Conservation (phyloP, 2,888 invertebrate species). For the Ennomos fuscantarius region DNA sequence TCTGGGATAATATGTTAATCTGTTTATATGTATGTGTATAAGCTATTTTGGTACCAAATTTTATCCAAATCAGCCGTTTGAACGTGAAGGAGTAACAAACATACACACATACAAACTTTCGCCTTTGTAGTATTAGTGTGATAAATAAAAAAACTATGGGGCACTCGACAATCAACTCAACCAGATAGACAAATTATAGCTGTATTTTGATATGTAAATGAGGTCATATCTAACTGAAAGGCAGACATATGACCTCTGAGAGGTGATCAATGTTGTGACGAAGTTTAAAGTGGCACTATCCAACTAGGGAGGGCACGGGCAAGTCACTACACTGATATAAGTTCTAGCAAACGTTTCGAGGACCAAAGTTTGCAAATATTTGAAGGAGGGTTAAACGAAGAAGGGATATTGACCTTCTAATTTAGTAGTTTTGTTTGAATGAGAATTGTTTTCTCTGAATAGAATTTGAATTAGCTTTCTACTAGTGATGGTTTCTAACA, state of each 20-base stretch:
- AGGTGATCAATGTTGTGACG: conserved; percentile 33
- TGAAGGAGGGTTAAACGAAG: conserved; percentile 31
- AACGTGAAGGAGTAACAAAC: too few species aligned
- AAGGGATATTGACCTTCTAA: conserved; percentile 27
- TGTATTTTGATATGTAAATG: conserved; percentile 14
- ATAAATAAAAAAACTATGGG: too few species aligned
- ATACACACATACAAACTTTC: too few species aligned
- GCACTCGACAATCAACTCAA: too few species aligned
- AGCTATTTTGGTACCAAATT: too few species aligned
- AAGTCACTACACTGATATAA: conserved; percentile 25
- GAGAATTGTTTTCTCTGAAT: not conserved
- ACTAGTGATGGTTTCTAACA: too few species aligned
- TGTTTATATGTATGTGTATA: too few species aligned
- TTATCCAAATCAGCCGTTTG: too few species aligned
- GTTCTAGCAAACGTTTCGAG: conserved; percentile 20
- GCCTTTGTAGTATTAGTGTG: too few species aligned
- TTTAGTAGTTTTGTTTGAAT: conserved; percentile 26
- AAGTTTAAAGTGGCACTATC: conserved; percentile 34
- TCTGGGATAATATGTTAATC: too few species aligned
- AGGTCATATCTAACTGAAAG: conserved; percentile 15
- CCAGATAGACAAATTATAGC: not conserved
- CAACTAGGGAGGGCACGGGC: conserved; percentile 8
- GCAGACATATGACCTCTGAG: conserved; percentile 30
- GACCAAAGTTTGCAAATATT: conserved; percentile 30
- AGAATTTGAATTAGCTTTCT: too few species aligned